Evolutionary conservation across 2,113 vertebrate species (phyloP).

Genomic region (Antechinus stuartii): DNA sequence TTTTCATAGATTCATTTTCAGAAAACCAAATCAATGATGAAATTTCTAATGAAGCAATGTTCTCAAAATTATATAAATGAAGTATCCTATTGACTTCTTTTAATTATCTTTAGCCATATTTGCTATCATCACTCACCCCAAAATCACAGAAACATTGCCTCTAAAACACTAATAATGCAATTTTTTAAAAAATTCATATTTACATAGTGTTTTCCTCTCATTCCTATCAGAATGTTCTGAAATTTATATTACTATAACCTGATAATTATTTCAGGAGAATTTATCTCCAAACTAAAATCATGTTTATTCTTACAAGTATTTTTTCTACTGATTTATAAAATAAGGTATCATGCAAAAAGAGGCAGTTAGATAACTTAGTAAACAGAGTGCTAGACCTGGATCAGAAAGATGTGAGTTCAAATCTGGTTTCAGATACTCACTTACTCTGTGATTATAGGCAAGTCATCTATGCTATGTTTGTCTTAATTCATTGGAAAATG

Average conservation of each 20-base stretch:
- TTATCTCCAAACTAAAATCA: slow-evolving; percentile 23
- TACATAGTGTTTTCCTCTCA: slow-evolving; percentile 39
- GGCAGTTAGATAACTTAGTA: background rate
- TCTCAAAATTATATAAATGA: slow-evolving; percentile 45
- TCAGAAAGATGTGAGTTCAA: background rate
- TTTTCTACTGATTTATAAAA: slow-evolving; percentile 40
- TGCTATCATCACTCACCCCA: slow-evolving; percentile 14
- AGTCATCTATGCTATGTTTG: background rate
- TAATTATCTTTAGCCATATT: slow-evolving; percentile 19
- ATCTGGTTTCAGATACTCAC: background rate
- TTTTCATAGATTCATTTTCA: slow-evolving; percentile 30
- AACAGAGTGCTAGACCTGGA: background rate
- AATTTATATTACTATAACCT: slow-evolving; percentile 20
- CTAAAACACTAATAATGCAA: slow-evolving; percentile 40
- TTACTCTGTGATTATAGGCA: too few relatives aligned
- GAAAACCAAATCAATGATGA: slow-evolving; percentile 47
- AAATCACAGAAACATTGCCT: slow-evolving; percentile 23
- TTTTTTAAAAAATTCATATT: slow-evolving; percentile 50
- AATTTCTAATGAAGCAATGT: slow-evolving; percentile 58
- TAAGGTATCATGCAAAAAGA: background rate
- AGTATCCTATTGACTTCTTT: background rate
- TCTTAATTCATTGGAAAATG: background rate
- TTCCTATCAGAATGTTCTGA: slow-evolving; percentile 33
- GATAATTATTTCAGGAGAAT: background rate
- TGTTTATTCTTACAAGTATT: slow-evolving; percentile 1